phyloP scores from a whole-genome alignment of 1,140 invertebrate genomes.

The Drosophila setifemur region DNA sequence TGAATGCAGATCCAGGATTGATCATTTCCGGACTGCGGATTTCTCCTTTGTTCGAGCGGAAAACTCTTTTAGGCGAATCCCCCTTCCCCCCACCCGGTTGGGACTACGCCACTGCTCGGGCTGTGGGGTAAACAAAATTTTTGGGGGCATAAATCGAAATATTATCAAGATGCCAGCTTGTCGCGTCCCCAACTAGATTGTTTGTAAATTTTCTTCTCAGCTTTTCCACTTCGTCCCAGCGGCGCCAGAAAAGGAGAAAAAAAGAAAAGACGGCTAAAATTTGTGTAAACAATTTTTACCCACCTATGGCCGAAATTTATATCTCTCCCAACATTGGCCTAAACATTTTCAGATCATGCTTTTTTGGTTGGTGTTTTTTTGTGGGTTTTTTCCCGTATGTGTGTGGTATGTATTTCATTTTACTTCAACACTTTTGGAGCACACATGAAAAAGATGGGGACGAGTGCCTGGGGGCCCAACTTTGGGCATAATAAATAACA shows the following conservation, averaged over 20 bases:
- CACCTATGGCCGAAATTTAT: constrained; percentile 55
- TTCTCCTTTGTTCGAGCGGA: not conserved
- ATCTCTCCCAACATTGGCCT: constrained; percentile 29
- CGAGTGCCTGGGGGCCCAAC: constrained; percentile 18
- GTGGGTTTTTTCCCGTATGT: not conserved
- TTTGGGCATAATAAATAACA: constrained; percentile 72
- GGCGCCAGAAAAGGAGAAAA: constrained; percentile 20
- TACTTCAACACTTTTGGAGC: constrained; percentile 43
- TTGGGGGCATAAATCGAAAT: constrained; percentile 69
- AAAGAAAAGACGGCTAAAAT: constrained; percentile 17
- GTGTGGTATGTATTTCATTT: constrained; percentile 52
- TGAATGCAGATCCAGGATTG: not conserved
- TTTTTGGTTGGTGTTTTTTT: not conserved
- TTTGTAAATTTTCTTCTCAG: constrained; percentile 35
- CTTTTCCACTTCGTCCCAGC: constrained; percentile 1
- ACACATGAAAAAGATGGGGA: not conserved
- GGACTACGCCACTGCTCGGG: not conserved
- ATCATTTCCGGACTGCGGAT: not conserved
- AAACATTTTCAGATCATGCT: constrained; percentile 24
- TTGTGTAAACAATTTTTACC: constrained; percentile 74
- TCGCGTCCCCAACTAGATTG: constrained; percentile 68
- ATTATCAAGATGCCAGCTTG: constrained; percentile 77
- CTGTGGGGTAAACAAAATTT: constrained; percentile 8
- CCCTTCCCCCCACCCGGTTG: too few relatives aligned
- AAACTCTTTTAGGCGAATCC: not conserved